Evolutionary conservation across 2,888 invertebrate species (phyloP).

Genomic region (Dasysyrphus tricinctus): DNA sequence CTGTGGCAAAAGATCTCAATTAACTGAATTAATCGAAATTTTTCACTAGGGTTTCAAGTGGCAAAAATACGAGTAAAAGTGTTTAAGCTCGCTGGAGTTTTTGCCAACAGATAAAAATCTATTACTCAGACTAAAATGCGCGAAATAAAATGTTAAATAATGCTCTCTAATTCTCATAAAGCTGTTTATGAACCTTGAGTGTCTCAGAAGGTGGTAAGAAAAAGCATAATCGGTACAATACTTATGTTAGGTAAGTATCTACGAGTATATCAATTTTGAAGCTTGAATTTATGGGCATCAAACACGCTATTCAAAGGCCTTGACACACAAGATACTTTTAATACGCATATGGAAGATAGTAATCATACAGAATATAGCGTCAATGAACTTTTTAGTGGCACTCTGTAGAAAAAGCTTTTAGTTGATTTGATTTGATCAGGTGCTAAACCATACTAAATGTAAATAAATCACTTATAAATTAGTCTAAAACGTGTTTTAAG

Average conservation of each 20-base stretch:
- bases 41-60: slow-evolving; percentile 1
- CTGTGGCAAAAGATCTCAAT: slow-evolving; percentile 12
- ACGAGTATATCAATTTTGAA: background rate
- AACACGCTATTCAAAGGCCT: slow-evolving; percentile 4
- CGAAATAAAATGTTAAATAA: background rate
- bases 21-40: slow-evolving; percentile 43
- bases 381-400: slow-evolving; percentile 14
- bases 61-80: slow-evolving; percentile 8
- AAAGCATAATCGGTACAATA: background rate
- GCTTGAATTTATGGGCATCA: slow-evolving; percentile 16
- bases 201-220: slow-evolving; percentile 18
- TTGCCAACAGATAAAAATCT: slow-evolving; percentile 4
- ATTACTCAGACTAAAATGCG: background rate
- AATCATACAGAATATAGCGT: background rate
- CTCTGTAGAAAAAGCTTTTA: background rate
- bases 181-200: background rate
- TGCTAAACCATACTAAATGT: background rate
- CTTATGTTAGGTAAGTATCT: background rate
- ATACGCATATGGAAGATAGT: background rate
- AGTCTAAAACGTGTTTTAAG: too few relatives aligned
- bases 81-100: slow-evolving; percentile 28
- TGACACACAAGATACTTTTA: slow-evolving; percentile 24
- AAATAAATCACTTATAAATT: too few relatives aligned
- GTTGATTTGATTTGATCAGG: background rate
- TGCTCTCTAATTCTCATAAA: slow-evolving; percentile 7